Evolutionary conservation across 2,113 vertebrate genomes (phyloP).

Genomic region (Ardeotis arabs): DNA sequence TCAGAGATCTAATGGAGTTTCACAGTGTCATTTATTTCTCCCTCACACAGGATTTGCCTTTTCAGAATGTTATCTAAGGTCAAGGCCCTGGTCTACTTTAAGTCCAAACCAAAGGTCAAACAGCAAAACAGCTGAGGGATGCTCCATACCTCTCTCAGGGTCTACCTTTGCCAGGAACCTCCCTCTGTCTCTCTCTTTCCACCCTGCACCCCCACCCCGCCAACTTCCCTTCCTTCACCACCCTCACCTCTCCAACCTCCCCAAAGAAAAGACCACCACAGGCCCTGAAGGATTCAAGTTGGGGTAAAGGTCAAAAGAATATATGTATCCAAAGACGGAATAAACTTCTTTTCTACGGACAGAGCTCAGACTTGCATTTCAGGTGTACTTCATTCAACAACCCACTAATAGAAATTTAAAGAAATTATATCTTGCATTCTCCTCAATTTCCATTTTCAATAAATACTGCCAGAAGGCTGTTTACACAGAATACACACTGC

Average conservation of each 20-base stretch:
- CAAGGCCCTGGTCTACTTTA: not conserved
- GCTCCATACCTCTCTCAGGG: not conserved
- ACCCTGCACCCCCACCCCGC: no score
- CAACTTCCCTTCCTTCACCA: not conserved
- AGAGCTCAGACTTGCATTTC: not conserved
- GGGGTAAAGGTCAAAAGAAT: not conserved
- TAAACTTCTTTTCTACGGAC: not conserved
- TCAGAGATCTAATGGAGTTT: not conserved
- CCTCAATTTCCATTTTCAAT: not conserved
- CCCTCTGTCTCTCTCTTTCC: not conserved
- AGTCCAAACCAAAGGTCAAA: not conserved
- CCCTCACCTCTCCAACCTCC: not conserved
- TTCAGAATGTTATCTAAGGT: not conserved
- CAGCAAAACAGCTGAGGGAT: not conserved
- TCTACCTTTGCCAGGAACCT: not conserved
- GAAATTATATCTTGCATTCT: not conserved
- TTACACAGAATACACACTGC: not conserved
- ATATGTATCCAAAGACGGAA: not conserved
- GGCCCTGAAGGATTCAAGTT: not conserved
- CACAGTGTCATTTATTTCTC: not conserved
- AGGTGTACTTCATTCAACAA: not conserved
- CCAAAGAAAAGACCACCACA: not conserved
- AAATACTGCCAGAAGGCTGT: not conserved
- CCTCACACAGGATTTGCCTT: not conserved
- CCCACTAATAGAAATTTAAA: not conserved